phyloP scores from a whole-genome alignment of 2,797 vertebrate species.

The Manis pentadactyla region DNA sequence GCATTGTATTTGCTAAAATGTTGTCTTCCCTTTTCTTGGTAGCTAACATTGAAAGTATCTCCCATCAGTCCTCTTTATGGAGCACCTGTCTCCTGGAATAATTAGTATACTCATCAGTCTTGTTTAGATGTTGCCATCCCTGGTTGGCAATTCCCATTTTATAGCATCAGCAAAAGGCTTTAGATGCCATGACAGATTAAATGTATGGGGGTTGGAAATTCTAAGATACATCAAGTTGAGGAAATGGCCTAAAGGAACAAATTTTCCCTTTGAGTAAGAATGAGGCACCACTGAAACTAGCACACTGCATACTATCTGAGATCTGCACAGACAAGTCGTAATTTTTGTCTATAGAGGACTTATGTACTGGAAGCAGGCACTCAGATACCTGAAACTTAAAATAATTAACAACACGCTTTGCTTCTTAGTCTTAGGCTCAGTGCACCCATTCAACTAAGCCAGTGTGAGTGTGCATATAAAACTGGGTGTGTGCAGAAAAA shows the following conservation, averaged over 20 bases:
- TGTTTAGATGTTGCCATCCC: conserved; percentile 39
- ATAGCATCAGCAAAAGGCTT: conserved; percentile 54
- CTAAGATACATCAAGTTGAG: background rate
- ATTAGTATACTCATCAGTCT: conserved; percentile 62
- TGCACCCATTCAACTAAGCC: background rate
- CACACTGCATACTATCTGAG: background rate
- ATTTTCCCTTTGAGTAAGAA: conserved; percentile 16
- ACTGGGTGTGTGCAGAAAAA: background rate
- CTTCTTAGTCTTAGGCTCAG: background rate
- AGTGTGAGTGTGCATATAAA: background rate
- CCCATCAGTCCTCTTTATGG: conserved; percentile 39
- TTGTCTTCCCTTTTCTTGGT: conserved; percentile 20
- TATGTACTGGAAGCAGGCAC: background rate
- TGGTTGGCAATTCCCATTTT: conserved; percentile 44
- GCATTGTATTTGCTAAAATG: conserved; percentile 50
- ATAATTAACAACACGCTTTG: background rate
- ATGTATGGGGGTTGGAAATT: background rate
- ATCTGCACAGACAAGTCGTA: background rate
- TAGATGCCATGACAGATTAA: background rate
- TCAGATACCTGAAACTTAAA: background rate
- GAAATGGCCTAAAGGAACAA: background rate
- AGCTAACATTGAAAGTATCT: conserved; percentile 49
- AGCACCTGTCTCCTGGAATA: conserved; percentile 29
- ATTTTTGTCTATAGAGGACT: background rate
- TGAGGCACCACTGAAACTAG: background rate